Percentiles rank a stretch among this genome's conserved stretches.
Evolutionary conservation across 1,140 invertebrate genomes (phyloP).

Genomic region (Drosophila paulistorum): DNA sequence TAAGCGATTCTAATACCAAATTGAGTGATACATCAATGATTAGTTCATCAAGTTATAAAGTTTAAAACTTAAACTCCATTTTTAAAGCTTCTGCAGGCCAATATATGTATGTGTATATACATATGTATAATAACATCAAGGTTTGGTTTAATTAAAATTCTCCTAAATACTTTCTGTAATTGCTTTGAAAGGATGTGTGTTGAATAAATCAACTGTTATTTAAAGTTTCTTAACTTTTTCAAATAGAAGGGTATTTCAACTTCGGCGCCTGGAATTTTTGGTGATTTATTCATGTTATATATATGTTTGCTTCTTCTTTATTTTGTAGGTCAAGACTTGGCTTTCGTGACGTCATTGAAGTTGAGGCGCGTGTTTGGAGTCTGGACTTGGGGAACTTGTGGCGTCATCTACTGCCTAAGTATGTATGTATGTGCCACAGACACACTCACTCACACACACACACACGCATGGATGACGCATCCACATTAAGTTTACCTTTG

Average conservation of each 20-base stretch:
- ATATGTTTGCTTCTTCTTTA: conserved; percentile 8
- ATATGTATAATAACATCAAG: too few relatives aligned
- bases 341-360: conserved; percentile 60
- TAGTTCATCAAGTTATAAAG: too few relatives aligned
- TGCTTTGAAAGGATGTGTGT: too few relatives aligned
- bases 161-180: too few relatives aligned
- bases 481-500: conserved; percentile 10
- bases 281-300: not conserved
- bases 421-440: not conserved
- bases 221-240: too few relatives aligned
- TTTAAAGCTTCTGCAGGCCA: too few relatives aligned
- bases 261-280: not conserved
- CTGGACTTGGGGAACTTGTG: conserved; percentile 6
- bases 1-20: too few relatives aligned
- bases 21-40: too few relatives aligned
- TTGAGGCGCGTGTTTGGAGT: conserved; percentile 38
- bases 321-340: conserved; percentile 57
- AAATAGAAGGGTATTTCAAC: not conserved
- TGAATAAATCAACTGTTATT: too few relatives aligned
- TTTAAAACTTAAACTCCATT: too few relatives aligned
- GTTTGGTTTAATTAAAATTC: too few relatives aligned
- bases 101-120: too few relatives aligned
- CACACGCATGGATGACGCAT: conserved; percentile 51
- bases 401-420: conserved; percentile 8
- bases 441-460: not conserved